Evolutionary conservation across 2,113 vertebrate species (phyloP), one percentile per base, ranked within the genome.

Genomic region (Labeo catla): DNA sequence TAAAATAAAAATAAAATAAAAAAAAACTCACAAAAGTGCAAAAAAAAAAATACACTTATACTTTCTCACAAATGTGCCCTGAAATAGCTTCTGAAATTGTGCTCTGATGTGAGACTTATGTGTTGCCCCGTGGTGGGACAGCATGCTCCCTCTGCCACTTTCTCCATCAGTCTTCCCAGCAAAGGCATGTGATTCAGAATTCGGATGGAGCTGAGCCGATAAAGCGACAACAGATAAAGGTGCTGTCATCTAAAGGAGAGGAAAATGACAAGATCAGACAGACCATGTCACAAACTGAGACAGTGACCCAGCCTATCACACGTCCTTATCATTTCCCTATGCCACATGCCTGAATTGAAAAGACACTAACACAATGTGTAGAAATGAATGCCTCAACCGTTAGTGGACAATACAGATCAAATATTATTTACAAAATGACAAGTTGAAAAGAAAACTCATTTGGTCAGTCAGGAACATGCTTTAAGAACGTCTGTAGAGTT

Each of bases 161-260:
- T 80, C 45, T 52, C 49, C 23, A 83, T 83, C 47, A 70, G 39
- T 81, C 59, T 65, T 65, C 28, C 65, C 61, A 66, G 28, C 70
- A 73, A 45, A 70, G 13, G 23, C 66, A 72, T 63, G 43, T 34
- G 15, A 65, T 65, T 63, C n/a, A 0, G 57, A 65, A 43, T 23
- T 70, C 50, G 21, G 83, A 61, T 68, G 65, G 63, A 63, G 81
- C 74, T 47, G 11, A 79, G 84, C 61, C 5, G 85, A 86, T 81
- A 73, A 86, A 52, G 52, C 4, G 19, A 72, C 52, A 49, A 54
- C 10, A 84, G 86, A 84, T 76, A 84, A 83, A 84, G 34, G 47
- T 57, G 73, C 50, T 68, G 76, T 84, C 81, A 84, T 78, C 21
- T 77, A 77, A 52, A 68, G 15, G 9, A 80, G 49, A 86, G 23